Percentiles rank a stretch among this genome's conserved stretches.
These are phyloP conservation scores for Laupala kohalensis DNA, from an alignment of 1,140 invertebrate species.

Conservation along the genomic window DNA sequence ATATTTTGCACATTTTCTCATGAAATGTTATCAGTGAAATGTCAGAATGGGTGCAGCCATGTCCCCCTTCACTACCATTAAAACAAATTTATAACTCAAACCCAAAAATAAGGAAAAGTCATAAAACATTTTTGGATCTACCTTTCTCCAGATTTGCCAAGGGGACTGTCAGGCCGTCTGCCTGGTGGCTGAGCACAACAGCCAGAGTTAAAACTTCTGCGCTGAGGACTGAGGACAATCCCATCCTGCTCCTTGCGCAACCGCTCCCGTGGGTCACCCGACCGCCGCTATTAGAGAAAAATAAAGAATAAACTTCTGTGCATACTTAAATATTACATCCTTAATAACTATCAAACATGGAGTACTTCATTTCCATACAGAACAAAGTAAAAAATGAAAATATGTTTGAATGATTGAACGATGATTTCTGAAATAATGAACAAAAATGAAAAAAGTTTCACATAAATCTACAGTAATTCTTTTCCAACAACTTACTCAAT, in stretches of 20 bases:
- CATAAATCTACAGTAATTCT: too few relatives aligned
- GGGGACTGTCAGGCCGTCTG: slow-evolving; percentile 37
- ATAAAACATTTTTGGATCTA: background rate
- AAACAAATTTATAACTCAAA: too few relatives aligned
- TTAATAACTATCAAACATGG: too few relatives aligned
- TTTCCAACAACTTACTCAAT: too few relatives aligned
- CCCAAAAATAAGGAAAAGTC: too few relatives aligned
- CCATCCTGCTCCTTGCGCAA: slow-evolving; percentile 70
- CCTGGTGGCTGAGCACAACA: slow-evolving; percentile 42
- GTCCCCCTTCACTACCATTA: background rate
- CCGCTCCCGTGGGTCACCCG: slow-evolving; percentile 61
- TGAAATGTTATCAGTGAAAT: background rate
- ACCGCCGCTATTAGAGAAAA: slow-evolving; percentile 29
- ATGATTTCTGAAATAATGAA: too few relatives aligned
- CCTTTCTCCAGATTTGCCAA: slow-evolving; percentile 25
- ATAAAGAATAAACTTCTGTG: background rate
- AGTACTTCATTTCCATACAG: too few relatives aligned
- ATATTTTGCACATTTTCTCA: background rate
- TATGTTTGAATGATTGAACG: too few relatives aligned
- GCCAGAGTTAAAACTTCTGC: slow-evolving; percentile 69
- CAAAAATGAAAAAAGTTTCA: too few relatives aligned
- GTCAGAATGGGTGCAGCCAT: background rate
- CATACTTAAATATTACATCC: too few relatives aligned
- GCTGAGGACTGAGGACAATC: slow-evolving; percentile 68
- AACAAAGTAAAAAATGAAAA: too few relatives aligned